These are phyloP conservation scores for Rhinophrynus dorsalis DNA, from an alignment of 2,797 vertebrate genomes.

Conservation along the genomic window DNA sequence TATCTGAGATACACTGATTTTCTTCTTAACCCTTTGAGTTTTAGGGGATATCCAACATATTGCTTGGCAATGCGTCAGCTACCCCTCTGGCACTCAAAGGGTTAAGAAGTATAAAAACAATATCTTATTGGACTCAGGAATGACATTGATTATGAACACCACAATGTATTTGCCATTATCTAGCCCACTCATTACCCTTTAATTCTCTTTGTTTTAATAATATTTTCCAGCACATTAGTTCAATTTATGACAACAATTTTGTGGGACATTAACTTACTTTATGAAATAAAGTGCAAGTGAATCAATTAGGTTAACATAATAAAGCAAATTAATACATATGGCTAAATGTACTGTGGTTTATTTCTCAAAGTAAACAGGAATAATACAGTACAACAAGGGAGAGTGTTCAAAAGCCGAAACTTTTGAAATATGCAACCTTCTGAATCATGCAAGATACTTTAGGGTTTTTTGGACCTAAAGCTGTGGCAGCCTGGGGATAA, in stretches of 20 bases:
- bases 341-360: background rate
- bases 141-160: background rate
- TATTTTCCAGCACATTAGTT: slow-evolving; percentile 31
- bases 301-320: background rate
- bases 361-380: background rate
- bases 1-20: too few species aligned
- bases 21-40: too few species aligned
- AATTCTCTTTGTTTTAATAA: slow-evolving; percentile 8
- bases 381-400: background rate
- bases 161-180: background rate
- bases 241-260: slow-evolving; percentile 24
- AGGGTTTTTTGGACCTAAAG: too few species aligned
- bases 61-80: too few species aligned
- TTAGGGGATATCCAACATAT: too few species aligned
- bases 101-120: too few species aligned
- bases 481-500: too few species aligned
- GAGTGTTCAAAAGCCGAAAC: too few species aligned
- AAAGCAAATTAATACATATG: background rate
- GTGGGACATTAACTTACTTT: slow-evolving; percentile 12
- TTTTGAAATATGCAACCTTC: too few species aligned
- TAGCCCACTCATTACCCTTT: background rate
- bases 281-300: slow-evolving; percentile 4
- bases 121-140: too few species aligned
- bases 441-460: too few species aligned
- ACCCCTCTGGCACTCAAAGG: too few species aligned